phyloP scores from a whole-genome alignment of 2,797 vertebrate genomes.

The Eremophila alpestris region DNA sequence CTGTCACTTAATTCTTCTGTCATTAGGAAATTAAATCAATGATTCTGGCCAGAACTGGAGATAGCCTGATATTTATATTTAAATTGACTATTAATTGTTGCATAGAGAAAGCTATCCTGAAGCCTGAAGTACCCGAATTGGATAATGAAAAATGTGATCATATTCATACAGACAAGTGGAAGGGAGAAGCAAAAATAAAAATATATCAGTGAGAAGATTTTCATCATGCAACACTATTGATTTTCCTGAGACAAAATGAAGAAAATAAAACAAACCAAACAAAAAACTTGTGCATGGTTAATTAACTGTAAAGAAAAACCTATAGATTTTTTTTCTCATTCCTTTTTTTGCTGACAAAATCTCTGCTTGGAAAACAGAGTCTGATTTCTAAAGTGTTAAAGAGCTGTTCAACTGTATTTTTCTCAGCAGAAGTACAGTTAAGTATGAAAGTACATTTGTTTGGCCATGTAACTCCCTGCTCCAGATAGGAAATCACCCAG shows the following conservation, averaged over 20 bases:
- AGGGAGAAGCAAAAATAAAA: neutral
- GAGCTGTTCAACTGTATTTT: constrained; percentile 67
- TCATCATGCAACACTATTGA: neutral
- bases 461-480: constrained; percentile 79
- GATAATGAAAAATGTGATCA: neutral
- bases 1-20: constrained; percentile 84
- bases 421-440: constrained; percentile 58
- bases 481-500: constrained; percentile 79
- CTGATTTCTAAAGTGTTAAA: constrained; percentile 56
- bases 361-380: constrained; percentile 58
- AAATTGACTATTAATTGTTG: constrained; percentile 58
- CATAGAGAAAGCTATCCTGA: neutral
- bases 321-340: constrained; percentile 71
- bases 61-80: constrained; percentile 67
- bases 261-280: neutral
- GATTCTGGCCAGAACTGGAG: constrained; percentile 75
- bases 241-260: neutral
- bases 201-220: neutral
- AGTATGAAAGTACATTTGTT: constrained; percentile 53
- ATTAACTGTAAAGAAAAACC: constrained; percentile 81
- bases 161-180: neutral
- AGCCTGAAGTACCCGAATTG: neutral
- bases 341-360: constrained; percentile 20
- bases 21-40: constrained; percentile 88
- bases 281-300: constrained; percentile 52